Conservation (phyloP, 1,140 invertebrate species). For the Drosophila yakuba region DNA sequence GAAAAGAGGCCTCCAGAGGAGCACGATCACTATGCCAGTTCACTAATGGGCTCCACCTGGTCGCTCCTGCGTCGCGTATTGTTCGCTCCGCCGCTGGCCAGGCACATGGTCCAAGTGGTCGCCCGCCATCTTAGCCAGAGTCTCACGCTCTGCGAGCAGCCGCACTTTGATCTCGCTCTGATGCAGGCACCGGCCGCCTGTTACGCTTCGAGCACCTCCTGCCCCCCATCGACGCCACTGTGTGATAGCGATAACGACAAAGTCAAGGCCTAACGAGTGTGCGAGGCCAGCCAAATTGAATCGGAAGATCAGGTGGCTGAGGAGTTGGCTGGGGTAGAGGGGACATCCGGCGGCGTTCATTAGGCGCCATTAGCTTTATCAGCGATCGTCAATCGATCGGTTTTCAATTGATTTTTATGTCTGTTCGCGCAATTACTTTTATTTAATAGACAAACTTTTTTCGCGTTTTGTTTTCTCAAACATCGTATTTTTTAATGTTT, state of each 20-base stretch:
- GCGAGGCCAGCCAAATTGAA: conserved; percentile 10
- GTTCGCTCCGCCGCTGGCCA: conserved; percentile 62
- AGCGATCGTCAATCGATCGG: conserved; percentile 28
- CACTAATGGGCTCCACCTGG: conserved; percentile 14
- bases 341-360: background rate
- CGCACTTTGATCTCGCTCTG: conserved; percentile 77
- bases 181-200: conserved; percentile 42
- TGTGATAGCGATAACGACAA: conserved; percentile 33
- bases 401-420: conserved; percentile 28
- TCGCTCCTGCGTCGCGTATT: conserved; percentile 15
- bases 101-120: conserved; percentile 60
- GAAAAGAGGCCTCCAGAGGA: conserved; percentile 74
- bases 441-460: conserved; percentile 4
- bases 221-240: conserved; percentile 17
- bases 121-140: conserved; percentile 43
- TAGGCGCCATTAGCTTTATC: conserved; percentile 30
- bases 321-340: background rate
- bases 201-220: conserved; percentile 5
- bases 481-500: conserved; percentile 1
- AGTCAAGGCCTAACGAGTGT: conserved; percentile 30
- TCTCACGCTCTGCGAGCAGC: conserved; percentile 70
- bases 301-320: conserved; percentile 23
- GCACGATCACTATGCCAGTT: background rate
- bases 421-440: conserved; percentile 5
- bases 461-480: conserved; percentile 7